A percentile compares a stretch with the other conserved stretches of the same genome.
Conservation (phyloP, 2,113 vertebrate species). For the Callipepla californica region DNA sequence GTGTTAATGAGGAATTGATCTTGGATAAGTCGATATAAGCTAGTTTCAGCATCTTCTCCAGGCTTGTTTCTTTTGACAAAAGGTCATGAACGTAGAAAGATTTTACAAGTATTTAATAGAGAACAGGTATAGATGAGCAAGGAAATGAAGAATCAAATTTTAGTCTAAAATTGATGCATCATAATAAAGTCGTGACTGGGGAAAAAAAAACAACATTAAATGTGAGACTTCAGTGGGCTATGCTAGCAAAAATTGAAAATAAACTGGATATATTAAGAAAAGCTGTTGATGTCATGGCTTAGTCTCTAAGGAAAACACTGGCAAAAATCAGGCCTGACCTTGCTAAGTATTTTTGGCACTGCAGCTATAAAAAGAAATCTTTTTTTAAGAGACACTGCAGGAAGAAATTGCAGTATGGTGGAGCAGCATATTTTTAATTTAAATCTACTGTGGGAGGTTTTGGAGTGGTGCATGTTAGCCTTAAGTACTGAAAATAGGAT, state of each 20-base stretch:
- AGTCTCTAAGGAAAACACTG: slow-evolving; percentile 58
- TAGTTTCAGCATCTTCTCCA: background rate
- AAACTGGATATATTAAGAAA: slow-evolving; percentile 54
- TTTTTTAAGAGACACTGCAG: slow-evolving; percentile 49
- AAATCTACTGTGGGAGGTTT: slow-evolving; percentile 36
- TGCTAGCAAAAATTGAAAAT: slow-evolving; percentile 35
- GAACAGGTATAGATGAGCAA: background rate
- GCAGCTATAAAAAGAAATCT: slow-evolving; percentile 58
- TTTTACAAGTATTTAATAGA: background rate
- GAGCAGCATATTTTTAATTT: slow-evolving; percentile 48
- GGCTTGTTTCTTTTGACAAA: background rate
- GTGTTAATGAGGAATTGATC: background rate
- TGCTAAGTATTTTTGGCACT: slow-evolving; percentile 64
- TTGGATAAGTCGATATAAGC: background rate
- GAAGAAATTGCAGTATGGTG: slow-evolving; percentile 25
- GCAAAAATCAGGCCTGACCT: slow-evolving; percentile 67
- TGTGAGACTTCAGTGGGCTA: background rate
- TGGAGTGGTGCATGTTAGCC: slow-evolving; percentile 38
- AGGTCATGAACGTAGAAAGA: background rate
- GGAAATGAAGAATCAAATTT: background rate
- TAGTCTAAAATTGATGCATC: background rate
- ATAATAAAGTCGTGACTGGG: background rate
- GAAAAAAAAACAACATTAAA: background rate
- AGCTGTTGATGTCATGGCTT: slow-evolving; percentile 64
- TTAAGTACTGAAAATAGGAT: slow-evolving; percentile 14